Percentiles rank a stretch among this genome's conserved stretches.
These are phyloP conservation scores for Cecidostiba fungosa DNA, from an alignment of 2,888 invertebrate genomes.

Conservation along the genomic window DNA sequence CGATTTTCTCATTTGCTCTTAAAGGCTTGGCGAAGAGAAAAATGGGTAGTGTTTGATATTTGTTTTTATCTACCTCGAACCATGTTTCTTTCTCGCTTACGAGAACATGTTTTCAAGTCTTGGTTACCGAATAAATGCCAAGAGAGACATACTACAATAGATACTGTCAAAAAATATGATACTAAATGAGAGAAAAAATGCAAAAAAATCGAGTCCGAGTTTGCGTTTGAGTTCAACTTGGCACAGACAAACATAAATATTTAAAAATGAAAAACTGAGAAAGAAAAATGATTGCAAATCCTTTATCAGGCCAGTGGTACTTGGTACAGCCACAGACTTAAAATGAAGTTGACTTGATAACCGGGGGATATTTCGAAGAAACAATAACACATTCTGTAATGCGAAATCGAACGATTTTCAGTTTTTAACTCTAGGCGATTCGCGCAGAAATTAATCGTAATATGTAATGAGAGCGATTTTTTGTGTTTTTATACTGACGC, in stretches of 20 bases:
- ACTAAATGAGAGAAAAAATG: background rate
- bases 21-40: slow-evolving; percentile 38
- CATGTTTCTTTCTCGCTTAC: slow-evolving; percentile 54
- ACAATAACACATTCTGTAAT: slow-evolving; percentile 18
- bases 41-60: slow-evolving; percentile 54
- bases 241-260: background rate
- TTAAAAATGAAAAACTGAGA: slow-evolving; percentile 1
- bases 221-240: slow-evolving; percentile 22
- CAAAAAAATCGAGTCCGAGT: slow-evolving; percentile 25
- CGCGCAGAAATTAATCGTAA: slow-evolving; percentile 30
- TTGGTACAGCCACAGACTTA: slow-evolving; percentile 44
- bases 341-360: slow-evolving; percentile 26
- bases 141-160: slow-evolving; percentile 45
- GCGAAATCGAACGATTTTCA: slow-evolving; percentile 23
- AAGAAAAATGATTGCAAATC: slow-evolving; percentile 14
- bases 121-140: slow-evolving; percentile 57
- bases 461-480: slow-evolving; percentile 49
- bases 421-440: slow-evolving; percentile 20
- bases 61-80: slow-evolving; percentile 61
- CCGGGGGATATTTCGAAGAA: slow-evolving; percentile 5
- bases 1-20: slow-evolving; percentile 44
- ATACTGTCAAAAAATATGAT: slow-evolving; percentile 17
- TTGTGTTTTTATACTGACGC: slow-evolving; percentile 63
- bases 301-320: slow-evolving; percentile 40
- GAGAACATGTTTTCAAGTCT: slow-evolving; percentile 56